These are phyloP conservation scores for Aselliscus stoliczkanus DNA, from an alignment of 2,797 vertebrate species.

Conservation along the genomic window DNA sequence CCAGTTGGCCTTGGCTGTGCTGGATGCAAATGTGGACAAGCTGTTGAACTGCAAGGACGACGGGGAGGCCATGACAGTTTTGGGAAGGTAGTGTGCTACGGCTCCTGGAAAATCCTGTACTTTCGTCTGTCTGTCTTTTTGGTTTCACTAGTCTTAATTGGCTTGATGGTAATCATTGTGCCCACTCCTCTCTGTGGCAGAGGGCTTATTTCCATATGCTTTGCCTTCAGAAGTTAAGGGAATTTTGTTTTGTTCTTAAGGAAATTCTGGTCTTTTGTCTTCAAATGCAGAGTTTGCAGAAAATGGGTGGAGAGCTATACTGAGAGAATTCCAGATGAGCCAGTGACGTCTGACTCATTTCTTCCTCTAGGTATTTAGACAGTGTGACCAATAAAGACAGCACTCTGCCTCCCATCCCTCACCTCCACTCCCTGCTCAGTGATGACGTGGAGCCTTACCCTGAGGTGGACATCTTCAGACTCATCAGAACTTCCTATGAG, in stretches of 20 bases:
- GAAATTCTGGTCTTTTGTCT: neutral
- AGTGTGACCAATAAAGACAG: conserved; percentile 98
- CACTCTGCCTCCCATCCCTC: conserved; percentile 95
- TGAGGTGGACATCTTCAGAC: conserved; percentile 97
- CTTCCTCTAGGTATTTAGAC: conserved; percentile 90
- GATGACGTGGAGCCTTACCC: conserved; percentile 95
- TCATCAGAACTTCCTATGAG: conserved; percentile 95
- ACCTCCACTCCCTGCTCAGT: conserved; percentile 95
- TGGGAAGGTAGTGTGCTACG: conserved; percentile 88
- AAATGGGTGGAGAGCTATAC: fast-evolving
- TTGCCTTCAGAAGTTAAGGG: neutral
- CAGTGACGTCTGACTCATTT: neutral
- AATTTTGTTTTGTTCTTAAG: neutral
- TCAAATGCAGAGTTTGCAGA: neutral
- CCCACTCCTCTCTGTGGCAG: neutral
- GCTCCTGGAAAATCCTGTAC: neutral
- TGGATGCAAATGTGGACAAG: conserved; percentile 96
- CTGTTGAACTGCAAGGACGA: conserved; percentile 96
- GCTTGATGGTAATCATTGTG: too few species aligned
- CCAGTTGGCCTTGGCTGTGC: conserved; percentile 94
- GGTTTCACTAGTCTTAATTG: neutral
- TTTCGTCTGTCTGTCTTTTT: neutral
- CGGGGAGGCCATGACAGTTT: conserved; percentile 98
- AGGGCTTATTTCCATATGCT: neutral
- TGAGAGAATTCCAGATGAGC: neutral